phyloP scores from a whole-genome alignment of 2,888 invertebrate species.

The Strigamia transsilvanica region DNA sequence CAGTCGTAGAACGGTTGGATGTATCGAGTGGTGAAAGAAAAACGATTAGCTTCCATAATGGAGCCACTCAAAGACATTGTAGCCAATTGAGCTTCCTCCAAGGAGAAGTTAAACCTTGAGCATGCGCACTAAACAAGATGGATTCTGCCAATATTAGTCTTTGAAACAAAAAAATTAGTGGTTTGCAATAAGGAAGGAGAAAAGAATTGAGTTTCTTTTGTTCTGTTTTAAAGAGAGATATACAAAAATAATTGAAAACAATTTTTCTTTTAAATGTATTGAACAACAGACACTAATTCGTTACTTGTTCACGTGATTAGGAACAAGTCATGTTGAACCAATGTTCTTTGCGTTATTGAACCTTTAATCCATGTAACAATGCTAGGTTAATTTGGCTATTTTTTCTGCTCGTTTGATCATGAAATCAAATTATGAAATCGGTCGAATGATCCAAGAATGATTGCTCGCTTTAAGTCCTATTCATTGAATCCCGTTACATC shows the following conservation, averaged over 20 bases:
- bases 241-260: too few species aligned
- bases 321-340: not conserved
- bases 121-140: constrained; percentile 25
- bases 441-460: constrained; percentile 23
- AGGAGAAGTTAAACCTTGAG: constrained; percentile 24
- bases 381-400: constrained; percentile 13
- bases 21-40: constrained; percentile 40
- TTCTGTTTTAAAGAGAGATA: too few species aligned
- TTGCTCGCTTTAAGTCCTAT: not conserved
- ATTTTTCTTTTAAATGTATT: too few species aligned
- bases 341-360: constrained; percentile 2
- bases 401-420: not conserved
- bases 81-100: constrained; percentile 36
- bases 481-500: not conserved
- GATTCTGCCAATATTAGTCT: constrained; percentile 2
- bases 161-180: not conserved
- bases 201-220: too few species aligned
- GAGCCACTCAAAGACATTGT: constrained; percentile 46
- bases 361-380: constrained; percentile 18
- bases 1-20: not conserved
- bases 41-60: constrained; percentile 47
- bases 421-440: constrained; percentile 13
- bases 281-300: not conserved
- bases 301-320: not conserved
- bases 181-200: too few species aligned